phyloP scores from a whole-genome alignment of 2,888 invertebrate species.

The Phymatocera aterrima region DNA sequence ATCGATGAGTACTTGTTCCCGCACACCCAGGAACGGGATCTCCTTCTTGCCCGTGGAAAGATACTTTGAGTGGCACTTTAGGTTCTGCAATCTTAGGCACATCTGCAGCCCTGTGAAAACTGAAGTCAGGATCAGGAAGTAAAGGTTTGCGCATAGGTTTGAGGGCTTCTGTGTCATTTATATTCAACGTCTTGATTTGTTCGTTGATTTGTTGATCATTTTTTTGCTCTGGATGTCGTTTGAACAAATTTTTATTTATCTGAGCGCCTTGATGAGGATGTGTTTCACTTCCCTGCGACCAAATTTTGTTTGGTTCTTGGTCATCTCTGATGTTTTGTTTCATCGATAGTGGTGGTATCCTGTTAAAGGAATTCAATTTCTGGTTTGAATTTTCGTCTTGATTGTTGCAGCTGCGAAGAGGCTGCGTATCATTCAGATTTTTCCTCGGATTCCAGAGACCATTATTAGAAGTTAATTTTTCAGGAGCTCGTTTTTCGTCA shows the following conservation, averaged over 20 bases:
- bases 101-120: neutral
- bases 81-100: neutral
- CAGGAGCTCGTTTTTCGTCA: neutral
- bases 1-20: neutral
- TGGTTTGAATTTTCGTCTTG: neutral
- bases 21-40: neutral
- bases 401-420: neutral
- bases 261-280: neutral
- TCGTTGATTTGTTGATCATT: neutral
- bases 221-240: neutral
- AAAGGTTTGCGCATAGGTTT: neutral
- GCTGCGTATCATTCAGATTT: neutral
- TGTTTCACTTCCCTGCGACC: neutral
- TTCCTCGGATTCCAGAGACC: neutral
- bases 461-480: neutral
- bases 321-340: neutral
- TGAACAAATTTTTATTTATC: neutral
- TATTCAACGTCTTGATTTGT: neutral
- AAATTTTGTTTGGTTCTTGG: neutral
- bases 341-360: neutral
- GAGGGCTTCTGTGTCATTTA: neutral
- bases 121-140: slow-evolving; percentile 9
- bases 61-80: neutral
- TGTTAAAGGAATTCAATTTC: neutral
- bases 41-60: neutral